A percentile compares a stretch with the other conserved stretches of the same genome.
These are phyloP conservation scores for Eupithecia abbreviata DNA, from an alignment of 2,888 invertebrate species.

Conservation along the genomic window DNA sequence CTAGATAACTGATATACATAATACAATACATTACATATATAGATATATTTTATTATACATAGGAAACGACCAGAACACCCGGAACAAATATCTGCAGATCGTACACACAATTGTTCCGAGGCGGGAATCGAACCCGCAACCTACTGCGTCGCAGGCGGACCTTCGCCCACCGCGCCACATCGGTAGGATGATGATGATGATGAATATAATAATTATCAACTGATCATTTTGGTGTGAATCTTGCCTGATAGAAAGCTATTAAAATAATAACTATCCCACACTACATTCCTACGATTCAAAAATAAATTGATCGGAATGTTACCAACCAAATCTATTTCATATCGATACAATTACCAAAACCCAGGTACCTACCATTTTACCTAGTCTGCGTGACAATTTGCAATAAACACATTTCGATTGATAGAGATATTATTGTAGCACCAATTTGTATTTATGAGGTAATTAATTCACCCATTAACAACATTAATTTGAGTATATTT, in stretches of 20 bases:
- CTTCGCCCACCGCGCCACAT: no score
- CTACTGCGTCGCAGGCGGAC: no score
- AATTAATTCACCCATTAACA: neutral
- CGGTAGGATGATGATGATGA: no score
- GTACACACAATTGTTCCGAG: no score
- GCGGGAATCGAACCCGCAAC: no score
- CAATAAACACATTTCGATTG: neutral
- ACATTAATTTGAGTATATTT: neutral
- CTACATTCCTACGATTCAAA: neutral
- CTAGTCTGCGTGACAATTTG: neutral
- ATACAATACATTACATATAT: no score
- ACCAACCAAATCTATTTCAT: neutral
- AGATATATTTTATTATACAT: no score
- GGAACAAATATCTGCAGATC: no score
- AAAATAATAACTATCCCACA: neutral
- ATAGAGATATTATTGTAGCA: neutral
- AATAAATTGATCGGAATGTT: neutral
- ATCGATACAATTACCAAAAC: neutral
- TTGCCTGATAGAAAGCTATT: neutral
- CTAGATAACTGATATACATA: no score
- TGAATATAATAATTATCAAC: no score
- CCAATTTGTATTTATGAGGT: slow-evolving; percentile 4
- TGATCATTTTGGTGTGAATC: no score
- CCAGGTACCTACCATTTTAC: neutral
- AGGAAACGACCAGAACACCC: no score